Base-by-base conservation (phyloP, 1,140 invertebrate species). In the Berghia stephanieae region DNA sequence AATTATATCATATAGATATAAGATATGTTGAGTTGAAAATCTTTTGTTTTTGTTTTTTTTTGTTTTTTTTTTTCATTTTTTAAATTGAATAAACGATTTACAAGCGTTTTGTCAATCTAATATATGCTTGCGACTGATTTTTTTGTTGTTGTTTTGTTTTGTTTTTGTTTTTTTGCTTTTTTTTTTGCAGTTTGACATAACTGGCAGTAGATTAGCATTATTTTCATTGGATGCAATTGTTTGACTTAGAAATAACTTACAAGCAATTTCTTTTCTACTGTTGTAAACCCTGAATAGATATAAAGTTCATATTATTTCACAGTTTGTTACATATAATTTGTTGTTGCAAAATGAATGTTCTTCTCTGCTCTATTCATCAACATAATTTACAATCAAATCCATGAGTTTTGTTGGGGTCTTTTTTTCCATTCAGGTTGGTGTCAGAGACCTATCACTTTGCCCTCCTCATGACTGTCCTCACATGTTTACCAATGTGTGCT, bases 371-470 rank as follows among this genome's bases (percentile, higher is more conserved):
- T 27, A 34, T 49, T 60, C 73, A 49, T 27, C 0, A 38, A 38
- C 27, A 63, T 24, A 18, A 27, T 24, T 52, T 66, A 10, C 21
- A 67, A n/a, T 38, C 1, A 38, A 38, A 38, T 24, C 10, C 18
- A 27, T 38, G 31, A 42, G 8, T 57, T 31, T 8, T 34, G 5
- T 43, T 42, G 16, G 10, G 34, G 0, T 75, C 1, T 43, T 44
- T 52, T 69, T 49, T 70, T 27, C 55, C 73, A 78, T 82, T 71
- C 76, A 86, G 85, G 34, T 75, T 80, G 6, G 79, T 75, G 38
- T 60, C 79, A 63, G 93, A 94, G 86, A 95, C 94, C 2, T 91
- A 93, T 13, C 93, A 94, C 90, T 92, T 95, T 80, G 91, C 93
- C 38, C 67, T 92, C 34, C 90, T 94, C 55, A 80, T 95, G 77